Evolutionary conservation across 2,888 invertebrate species (phyloP), one percentile per base, ranked within the genome.

Genomic region (Beris morrisii): DNA sequence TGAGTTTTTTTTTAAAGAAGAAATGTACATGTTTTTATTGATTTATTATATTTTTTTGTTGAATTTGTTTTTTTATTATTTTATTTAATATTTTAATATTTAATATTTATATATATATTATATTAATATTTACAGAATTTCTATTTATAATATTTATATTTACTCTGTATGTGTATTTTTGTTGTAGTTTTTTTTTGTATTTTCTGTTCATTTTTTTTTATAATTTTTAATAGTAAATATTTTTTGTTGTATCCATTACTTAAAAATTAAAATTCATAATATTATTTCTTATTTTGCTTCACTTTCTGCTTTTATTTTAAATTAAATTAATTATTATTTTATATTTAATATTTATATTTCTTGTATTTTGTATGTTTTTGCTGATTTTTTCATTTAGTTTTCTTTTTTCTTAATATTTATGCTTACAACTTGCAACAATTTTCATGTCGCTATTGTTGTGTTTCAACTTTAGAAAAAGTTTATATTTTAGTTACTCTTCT

Each of bases 191-290:
- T 77, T 77, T 76, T 53, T 53, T 50, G 50, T 28, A 53, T 13
- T 53, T 22, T 53, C 22, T 69, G 69, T 70, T 65, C 69, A 64
- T 70, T 54, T 68, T 63, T 69, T 46, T 69, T 66, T 70, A 69
- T 67, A 69, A 67, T 65, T 56, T 43, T 13, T 56, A 28, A 28
- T 56, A 28, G n/a, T 56, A 12, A 65, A 68, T 67, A 63, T 70
- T 55, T 68, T 58, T 67, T 48, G 65, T 48, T 68, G 64, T 67
- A 65, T 65, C 53, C 13, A 76, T 77, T 76, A 75, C 75, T 76
- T 77, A 72, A 74, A 77, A 77, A 78, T 79, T 79, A 79, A 78
- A 71, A 68, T 71, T 78, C 79, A 78, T 76, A 77, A 79, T 79
- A 78, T 69, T 66, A 69, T 68, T 58, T 15, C 56, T 66, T 70